Conservation (phyloP, 2,797 vertebrate species). For the Austrolebias charrua region DNA sequence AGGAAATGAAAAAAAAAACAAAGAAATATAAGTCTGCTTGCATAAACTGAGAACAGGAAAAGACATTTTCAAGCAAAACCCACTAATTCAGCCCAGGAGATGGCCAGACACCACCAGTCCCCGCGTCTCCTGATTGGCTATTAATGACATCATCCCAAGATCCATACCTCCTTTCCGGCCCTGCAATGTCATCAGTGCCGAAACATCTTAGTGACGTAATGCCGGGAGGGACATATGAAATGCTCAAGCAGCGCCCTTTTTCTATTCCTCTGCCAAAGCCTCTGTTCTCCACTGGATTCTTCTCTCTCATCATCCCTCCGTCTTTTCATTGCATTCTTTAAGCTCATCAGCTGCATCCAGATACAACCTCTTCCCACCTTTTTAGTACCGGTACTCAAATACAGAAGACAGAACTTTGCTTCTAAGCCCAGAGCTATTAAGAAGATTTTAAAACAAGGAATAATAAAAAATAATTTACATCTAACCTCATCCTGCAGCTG, state of each 20-base stretch:
- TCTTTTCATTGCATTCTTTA: conserved; percentile 34
- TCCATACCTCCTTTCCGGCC: conserved; percentile 40
- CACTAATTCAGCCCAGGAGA: conserved; percentile 43
- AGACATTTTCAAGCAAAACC: conserved; percentile 49
- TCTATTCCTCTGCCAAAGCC: conserved; percentile 20
- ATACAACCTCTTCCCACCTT: conserved; percentile 47
- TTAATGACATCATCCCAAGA: conserved; percentile 76
- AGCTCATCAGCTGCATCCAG: conserved; percentile 31
- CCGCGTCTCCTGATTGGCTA: conserved; percentile 66
- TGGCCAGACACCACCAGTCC: conserved; percentile 32
- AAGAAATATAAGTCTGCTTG: conserved; percentile 11
- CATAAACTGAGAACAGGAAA: conserved; percentile 40
- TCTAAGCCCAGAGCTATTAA: conserved; percentile 47
- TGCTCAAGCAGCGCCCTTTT: conserved; percentile 43
- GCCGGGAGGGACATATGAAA: conserved; percentile 62
- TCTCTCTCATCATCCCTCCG: conserved; percentile 22
- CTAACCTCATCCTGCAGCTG: conserved; percentile 56
- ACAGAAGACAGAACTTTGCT: conserved; percentile 27
- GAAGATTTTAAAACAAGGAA: conserved; percentile 37
- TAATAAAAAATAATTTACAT: conserved; percentile 45
- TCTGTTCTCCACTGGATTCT: conserved; percentile 19
- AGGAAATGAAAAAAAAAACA: conserved; percentile 31
- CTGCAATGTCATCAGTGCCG: conserved; percentile 75
- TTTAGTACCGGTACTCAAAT: conserved; percentile 54
- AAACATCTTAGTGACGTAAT: conserved; percentile 81